These are phyloP conservation scores for Papilio dardanus DNA, from an alignment of 1,140 invertebrate genomes.

Conservation along the genomic window DNA sequence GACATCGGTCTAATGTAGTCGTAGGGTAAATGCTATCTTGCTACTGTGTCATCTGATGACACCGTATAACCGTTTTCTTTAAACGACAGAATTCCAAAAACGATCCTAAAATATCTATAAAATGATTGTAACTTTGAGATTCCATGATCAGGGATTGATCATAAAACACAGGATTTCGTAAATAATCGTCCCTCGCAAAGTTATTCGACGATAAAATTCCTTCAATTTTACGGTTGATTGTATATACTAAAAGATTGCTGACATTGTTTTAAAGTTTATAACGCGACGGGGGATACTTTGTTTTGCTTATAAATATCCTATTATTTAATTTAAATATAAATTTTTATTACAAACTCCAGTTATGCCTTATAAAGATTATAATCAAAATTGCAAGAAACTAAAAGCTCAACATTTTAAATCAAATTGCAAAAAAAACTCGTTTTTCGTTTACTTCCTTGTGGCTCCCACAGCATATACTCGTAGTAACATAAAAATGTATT, in stretches of 20 bases:
- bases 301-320: constrained; percentile 7
- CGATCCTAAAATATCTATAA: not conserved
- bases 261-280: constrained; percentile 26
- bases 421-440: not conserved
- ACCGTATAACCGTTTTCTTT: not conserved
- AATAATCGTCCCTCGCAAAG: constrained; percentile 23
- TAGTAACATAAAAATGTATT: no score
- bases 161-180: constrained; percentile 25
- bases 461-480: no score
- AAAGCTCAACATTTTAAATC: not conserved
- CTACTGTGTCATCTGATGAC: not conserved
- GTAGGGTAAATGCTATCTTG: not conserved
- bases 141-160: constrained; percentile 25
- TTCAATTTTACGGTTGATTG: constrained; percentile 31
- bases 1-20: no score
- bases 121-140: constrained; percentile 4
- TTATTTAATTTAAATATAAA: constrained; percentile 14
- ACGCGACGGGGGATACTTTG: not conserved
- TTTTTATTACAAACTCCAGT: constrained; percentile 15
- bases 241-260: constrained; percentile 15
- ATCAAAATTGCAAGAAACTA: not conserved
- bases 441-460: no score
- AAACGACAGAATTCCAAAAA: not conserved
- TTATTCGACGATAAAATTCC: constrained; percentile 31
- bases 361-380: not conserved